phyloP scores from a whole-genome alignment of 1,140 invertebrate genomes.

The Macrobrachium nipponense region DNA sequence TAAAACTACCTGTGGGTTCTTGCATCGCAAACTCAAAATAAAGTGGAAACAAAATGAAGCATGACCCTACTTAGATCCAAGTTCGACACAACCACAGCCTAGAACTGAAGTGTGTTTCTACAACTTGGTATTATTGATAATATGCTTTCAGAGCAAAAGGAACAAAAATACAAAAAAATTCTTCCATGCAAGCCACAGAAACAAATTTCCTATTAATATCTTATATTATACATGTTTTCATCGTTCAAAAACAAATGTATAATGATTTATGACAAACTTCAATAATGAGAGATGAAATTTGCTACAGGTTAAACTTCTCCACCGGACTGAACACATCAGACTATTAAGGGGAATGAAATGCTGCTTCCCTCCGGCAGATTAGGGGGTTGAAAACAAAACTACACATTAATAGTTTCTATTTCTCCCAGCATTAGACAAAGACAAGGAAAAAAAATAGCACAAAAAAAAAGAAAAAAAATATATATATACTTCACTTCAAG shows the following conservation, averaged over 20 bases:
- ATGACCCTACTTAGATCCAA: constrained; percentile 23
- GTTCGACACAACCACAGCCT: neutral
- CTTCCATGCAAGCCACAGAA: constrained; percentile 54
- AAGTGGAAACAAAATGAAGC: constrained; percentile 28
- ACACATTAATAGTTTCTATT: too few relatives aligned
- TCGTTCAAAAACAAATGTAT: constrained; percentile 44
- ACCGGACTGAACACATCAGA: constrained; percentile 51
- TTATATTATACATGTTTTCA: constrained; percentile 41
- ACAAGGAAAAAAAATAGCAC: constrained; percentile 7
- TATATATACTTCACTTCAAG: constrained; percentile 23
- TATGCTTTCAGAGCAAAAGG: too few relatives aligned
- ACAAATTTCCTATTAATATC: constrained; percentile 38
- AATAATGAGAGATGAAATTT: constrained; percentile 42
- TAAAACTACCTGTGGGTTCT: constrained; percentile 55
- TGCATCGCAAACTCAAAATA: constrained; percentile 43
- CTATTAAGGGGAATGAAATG: constrained; percentile 15
- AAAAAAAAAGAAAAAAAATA: constrained; percentile 40
- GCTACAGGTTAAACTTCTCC: constrained; percentile 37
- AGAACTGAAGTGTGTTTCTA: too few relatives aligned
- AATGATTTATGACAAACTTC: constrained; percentile 55
- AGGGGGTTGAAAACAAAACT: too few relatives aligned
- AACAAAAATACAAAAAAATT: neutral
- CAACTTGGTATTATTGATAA: too few relatives aligned
- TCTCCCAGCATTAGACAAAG: too few relatives aligned
- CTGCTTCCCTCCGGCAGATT: neutral